A percentile compares a stretch with the other conserved stretches of the same genome.
These are phyloP conservation scores for Habrosyne pyritoides DNA, from an alignment of 2,888 invertebrate species.

Conservation along the genomic window DNA sequence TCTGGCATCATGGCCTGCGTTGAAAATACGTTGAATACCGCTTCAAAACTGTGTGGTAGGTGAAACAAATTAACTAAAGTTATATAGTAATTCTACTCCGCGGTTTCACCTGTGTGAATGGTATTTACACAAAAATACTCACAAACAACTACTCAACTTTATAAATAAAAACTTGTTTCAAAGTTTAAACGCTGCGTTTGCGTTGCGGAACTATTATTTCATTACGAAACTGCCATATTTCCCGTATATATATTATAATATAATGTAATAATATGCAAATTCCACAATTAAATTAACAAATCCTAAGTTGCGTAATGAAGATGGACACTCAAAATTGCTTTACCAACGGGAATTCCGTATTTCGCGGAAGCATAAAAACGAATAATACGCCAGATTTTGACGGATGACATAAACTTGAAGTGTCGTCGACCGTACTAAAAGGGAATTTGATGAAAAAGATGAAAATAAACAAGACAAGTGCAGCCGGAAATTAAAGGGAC, in stretches of 20 bases:
- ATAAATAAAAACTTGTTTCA: too few species aligned
- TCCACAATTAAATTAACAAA: neutral
- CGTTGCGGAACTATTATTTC: neutral
- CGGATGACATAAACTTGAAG: constrained; percentile 10
- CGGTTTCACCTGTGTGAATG: too few species aligned
- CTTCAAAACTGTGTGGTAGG: neutral
- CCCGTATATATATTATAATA: neutral
- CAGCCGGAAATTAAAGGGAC: constrained; percentile 70
- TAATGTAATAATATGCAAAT: neutral
- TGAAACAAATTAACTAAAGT: too few species aligned
- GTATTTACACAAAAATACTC: too few species aligned
- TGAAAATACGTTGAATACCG: neutral
- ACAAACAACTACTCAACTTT: too few species aligned
- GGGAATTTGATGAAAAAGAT: constrained; percentile 53
- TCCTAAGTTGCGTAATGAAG: constrained; percentile 3
- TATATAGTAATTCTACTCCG: too few species aligned
- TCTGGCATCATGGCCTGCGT: constrained; percentile 17
- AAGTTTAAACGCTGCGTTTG: neutral
- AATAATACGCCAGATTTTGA: constrained; percentile 9
- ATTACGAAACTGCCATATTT: neutral
- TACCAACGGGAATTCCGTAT: neutral
- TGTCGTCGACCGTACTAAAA: constrained; percentile 27
- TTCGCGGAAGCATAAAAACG: constrained; percentile 6
- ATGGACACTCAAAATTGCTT: neutral
- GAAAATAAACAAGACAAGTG: constrained; percentile 60